Percentiles rank a stretch among this genome's conserved stretches.
These are phyloP conservation scores for Darevskia nairensis DNA, from an alignment of 2,797 vertebrate genomes.

Conservation along the genomic window DNA sequence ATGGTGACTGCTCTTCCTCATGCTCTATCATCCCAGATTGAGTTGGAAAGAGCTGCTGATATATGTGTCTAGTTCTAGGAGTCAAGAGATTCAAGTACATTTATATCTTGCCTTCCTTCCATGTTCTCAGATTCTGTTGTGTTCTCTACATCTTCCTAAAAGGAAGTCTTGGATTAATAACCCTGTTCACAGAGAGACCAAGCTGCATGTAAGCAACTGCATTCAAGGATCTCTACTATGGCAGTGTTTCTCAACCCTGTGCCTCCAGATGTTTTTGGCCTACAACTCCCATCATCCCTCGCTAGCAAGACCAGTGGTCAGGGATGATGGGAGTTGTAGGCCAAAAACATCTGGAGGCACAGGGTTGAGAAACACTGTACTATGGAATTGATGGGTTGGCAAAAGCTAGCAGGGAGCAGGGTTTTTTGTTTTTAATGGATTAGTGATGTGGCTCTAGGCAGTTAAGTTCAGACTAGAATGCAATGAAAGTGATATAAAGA, in stretches of 20 bases:
- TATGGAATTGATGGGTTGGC: not conserved
- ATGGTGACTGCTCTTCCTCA: not conserved
- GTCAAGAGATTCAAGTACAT: not conserved
- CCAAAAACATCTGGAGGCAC: too few species aligned
- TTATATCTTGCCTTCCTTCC: not conserved
- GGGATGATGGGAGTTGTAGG: too few species aligned
- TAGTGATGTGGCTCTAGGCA: not conserved
- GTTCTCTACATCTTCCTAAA: not conserved
- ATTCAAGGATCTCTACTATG: too few species aligned
- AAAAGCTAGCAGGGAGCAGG: not conserved
- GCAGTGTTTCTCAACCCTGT: too few species aligned
- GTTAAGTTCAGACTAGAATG: not conserved
- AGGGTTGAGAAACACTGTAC: too few species aligned
- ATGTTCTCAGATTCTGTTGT: not conserved
- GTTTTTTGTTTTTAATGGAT: not conserved
- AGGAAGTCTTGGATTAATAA: not conserved
- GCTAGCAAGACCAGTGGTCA: too few species aligned
- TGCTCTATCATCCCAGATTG: not conserved
- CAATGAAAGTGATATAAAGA: not conserved
- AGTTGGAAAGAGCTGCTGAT: not conserved
- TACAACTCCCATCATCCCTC: too few species aligned
- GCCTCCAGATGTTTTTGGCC: too few species aligned
- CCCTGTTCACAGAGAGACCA: not conserved
- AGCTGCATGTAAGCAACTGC: not conserved
- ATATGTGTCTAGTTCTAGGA: not conserved